A percentile compares a stretch with the other conserved stretches of the same genome.
Evolutionary conservation across 1,140 invertebrate species (phyloP).

Genomic region (Eurosta solidaginis): DNA sequence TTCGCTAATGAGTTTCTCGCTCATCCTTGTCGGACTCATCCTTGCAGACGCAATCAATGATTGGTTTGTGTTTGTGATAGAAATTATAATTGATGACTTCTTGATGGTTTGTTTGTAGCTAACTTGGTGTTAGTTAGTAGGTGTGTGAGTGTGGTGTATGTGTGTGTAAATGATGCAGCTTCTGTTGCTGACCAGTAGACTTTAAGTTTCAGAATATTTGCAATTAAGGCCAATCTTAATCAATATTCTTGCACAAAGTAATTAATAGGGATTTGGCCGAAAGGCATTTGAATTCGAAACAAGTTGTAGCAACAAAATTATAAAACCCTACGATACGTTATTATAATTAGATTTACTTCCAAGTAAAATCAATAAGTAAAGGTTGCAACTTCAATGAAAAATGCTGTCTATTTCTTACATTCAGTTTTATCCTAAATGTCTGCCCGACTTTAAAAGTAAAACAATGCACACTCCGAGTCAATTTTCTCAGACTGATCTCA

Average conservation of each 20-base stretch:
- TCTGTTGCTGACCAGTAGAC: not conserved
- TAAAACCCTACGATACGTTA: too few relatives aligned
- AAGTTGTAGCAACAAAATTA: too few relatives aligned
- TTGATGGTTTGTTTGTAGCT: not conserved
- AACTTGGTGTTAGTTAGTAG: not conserved
- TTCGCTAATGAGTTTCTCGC: conserved; percentile 14
- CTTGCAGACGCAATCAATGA: not conserved
- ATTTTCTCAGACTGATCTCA: too few relatives aligned
- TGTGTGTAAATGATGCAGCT: not conserved
- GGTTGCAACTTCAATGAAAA: too few relatives aligned
- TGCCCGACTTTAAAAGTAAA: too few relatives aligned
- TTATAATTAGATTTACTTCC: too few relatives aligned
- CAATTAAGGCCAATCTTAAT: conserved; percentile 3
- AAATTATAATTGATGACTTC: not conserved
- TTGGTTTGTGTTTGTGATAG: not conserved
- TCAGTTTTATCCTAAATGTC: too few relatives aligned
- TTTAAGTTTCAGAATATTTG: conserved; percentile 18
- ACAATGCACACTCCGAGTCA: too few relatives aligned
- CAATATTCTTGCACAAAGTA: not conserved
- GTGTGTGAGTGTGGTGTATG: not conserved
- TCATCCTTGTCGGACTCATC: not conserved
- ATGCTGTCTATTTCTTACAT: too few relatives aligned
- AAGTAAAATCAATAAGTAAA: too few relatives aligned
- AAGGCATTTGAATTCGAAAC: not conserved
- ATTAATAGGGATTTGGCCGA: not conserved